A percentile compares a stretch with the other conserved stretches of the same genome.
phyloP scores from a whole-genome alignment of 2,113 vertebrate species.

The Bufo gargarizans region DNA sequence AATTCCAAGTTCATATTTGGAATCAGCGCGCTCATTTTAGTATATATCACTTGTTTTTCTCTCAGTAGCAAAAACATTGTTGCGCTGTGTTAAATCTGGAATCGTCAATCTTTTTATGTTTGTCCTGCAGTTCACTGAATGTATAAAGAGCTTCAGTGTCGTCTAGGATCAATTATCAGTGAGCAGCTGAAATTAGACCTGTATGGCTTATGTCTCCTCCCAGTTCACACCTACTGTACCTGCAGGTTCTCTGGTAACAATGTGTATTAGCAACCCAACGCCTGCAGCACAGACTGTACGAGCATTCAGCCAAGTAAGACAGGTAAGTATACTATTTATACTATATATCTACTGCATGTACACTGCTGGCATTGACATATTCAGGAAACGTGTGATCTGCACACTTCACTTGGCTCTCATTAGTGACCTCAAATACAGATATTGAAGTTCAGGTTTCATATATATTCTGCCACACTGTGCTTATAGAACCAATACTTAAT shows the following conservation, averaged over 20 bases:
- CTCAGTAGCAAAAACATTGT: too few species aligned
- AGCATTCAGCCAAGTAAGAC: not conserved
- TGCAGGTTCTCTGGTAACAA: not conserved
- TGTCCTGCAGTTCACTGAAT: not conserved
- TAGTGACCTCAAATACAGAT: too few species aligned
- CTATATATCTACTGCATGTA: too few species aligned
- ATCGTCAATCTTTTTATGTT: not conserved
- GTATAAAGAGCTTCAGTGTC: not conserved
- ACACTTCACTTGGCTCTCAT: too few species aligned
- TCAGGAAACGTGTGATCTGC: too few species aligned
- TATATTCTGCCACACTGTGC: not conserved
- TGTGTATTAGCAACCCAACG: constrained; percentile 26
- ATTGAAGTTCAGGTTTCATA: not conserved
- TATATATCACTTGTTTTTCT: too few species aligned
- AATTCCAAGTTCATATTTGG: too few species aligned
- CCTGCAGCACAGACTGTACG: not conserved
- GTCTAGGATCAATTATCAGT: not conserved
- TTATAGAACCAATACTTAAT: not conserved
- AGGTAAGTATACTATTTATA: not conserved
- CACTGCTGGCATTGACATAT: too few species aligned
- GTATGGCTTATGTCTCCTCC: not conserved
- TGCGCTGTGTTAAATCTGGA: too few species aligned
- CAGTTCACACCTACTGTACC: not conserved
- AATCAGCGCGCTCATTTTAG: too few species aligned
- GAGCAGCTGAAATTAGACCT: not conserved